Evolutionary conservation across 2,797 vertebrate species (phyloP).

Genomic region (Eutrigla gurnardus): DNA sequence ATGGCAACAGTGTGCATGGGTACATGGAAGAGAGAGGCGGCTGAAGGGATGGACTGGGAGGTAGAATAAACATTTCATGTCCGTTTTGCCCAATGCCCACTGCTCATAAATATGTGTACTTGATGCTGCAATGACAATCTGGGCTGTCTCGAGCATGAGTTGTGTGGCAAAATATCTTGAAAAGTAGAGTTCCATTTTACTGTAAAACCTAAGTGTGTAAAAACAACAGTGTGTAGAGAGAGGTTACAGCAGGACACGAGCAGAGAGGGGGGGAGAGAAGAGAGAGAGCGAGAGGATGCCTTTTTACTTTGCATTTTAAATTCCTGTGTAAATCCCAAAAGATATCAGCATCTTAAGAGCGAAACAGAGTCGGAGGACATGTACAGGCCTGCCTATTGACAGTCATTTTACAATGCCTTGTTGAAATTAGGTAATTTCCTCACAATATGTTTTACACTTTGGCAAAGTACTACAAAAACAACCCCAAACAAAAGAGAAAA

Average conservation of each 20-base stretch:
- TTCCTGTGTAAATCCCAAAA: conserved; percentile 6
- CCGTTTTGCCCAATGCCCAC: background rate
- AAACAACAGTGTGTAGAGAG: too few relatives aligned
- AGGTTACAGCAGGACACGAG: conserved; percentile 1
- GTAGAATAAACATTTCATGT: too few relatives aligned
- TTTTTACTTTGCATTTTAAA: background rate
- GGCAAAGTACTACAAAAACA: background rate
- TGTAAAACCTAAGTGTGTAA: background rate
- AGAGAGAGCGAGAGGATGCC: too few relatives aligned
- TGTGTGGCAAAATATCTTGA: background rate
- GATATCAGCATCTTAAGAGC: background rate
- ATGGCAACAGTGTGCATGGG: background rate
- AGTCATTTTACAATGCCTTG: background rate
- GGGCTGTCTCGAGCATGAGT: background rate
- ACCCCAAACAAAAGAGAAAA: background rate
- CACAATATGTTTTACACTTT: background rate
- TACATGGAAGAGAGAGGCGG: background rate
- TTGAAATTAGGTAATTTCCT: conserved; percentile 1
- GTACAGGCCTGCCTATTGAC: conserved; percentile 1
- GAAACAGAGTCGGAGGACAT: background rate
- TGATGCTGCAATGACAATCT: background rate
- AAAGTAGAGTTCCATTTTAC: background rate
- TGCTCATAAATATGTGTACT: background rate
- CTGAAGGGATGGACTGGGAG: background rate
- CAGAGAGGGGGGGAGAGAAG: background rate